phyloP scores from a whole-genome alignment of 1,140 invertebrate genomes.

The Diplogasteroides magnus region DNA sequence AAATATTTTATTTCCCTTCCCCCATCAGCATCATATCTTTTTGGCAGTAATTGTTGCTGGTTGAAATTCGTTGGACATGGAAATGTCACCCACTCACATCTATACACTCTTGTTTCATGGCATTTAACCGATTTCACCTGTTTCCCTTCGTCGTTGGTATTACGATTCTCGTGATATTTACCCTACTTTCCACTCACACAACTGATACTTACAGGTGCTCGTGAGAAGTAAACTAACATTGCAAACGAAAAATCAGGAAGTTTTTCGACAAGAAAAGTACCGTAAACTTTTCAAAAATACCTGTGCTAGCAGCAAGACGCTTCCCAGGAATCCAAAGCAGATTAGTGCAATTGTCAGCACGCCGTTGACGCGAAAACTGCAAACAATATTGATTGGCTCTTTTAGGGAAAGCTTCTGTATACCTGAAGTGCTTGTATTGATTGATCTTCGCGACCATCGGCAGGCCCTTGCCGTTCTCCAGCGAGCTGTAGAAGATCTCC shows the following conservation, averaged over 20 bases:
- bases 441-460: not conserved
- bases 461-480: not conserved
- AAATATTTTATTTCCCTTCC: too few relatives aligned
- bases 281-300: not conserved
- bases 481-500: not conserved
- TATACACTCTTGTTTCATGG: too few relatives aligned
- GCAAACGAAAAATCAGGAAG: not conserved
- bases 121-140: too few relatives aligned
- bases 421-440: not conserved
- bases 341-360: not conserved
- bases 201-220: not conserved
- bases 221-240: not conserved
- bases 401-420: not conserved
- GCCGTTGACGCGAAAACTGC: not conserved
- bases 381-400: not conserved
- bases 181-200: not conserved
- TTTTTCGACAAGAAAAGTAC: not conserved
- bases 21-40: too few relatives aligned
- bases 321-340: not conserved
- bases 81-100: too few relatives aligned
- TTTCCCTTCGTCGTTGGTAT: not conserved
- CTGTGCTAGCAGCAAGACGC: not conserved
- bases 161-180: not conserved
- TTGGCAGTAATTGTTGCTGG: too few relatives aligned
- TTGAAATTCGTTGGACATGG: too few relatives aligned